These are phyloP conservation scores for Anodontia alba DNA, from an alignment of 2,888 invertebrate species.

Conservation along the genomic window DNA sequence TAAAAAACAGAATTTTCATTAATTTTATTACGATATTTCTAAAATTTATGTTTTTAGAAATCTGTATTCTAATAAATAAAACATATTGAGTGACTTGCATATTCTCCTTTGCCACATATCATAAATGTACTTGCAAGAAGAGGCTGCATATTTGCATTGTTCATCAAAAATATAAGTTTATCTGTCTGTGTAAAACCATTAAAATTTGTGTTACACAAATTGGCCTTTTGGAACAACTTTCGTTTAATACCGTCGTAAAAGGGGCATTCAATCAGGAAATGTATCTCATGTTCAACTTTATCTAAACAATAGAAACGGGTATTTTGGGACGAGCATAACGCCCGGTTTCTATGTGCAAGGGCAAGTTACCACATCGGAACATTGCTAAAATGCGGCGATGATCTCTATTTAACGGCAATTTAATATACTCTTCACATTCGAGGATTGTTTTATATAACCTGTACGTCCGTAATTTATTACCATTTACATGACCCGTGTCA, in stretches of 20 bases:
- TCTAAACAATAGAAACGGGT: background rate
- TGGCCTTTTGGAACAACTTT: background rate
- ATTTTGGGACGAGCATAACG: background rate
- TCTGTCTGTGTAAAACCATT: too few species aligned
- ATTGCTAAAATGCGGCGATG: constrained; percentile 1
- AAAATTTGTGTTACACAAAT: background rate
- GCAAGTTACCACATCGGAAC: constrained; percentile 5
- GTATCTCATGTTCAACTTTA: background rate
- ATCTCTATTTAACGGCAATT: background rate
- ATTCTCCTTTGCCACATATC: too few species aligned
- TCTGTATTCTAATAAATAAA: too few species aligned
- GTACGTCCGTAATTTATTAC: constrained; percentile 23
- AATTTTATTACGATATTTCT: too few species aligned
- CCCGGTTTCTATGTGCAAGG: background rate
- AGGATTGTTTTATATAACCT: constrained; percentile 20
- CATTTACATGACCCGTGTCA: background rate
- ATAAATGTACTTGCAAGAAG: too few species aligned
- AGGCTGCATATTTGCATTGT: too few species aligned
- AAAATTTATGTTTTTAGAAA: too few species aligned
- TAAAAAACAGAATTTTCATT: too few species aligned
- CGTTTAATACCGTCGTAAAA: background rate
- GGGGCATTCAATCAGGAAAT: background rate
- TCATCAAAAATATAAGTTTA: too few species aligned
- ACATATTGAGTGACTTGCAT: too few species aligned
- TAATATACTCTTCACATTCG: constrained; percentile 10